Evolutionary conservation across 2,113 vertebrate species (phyloP).

Genomic region (Collichthys lucidus): DNA sequence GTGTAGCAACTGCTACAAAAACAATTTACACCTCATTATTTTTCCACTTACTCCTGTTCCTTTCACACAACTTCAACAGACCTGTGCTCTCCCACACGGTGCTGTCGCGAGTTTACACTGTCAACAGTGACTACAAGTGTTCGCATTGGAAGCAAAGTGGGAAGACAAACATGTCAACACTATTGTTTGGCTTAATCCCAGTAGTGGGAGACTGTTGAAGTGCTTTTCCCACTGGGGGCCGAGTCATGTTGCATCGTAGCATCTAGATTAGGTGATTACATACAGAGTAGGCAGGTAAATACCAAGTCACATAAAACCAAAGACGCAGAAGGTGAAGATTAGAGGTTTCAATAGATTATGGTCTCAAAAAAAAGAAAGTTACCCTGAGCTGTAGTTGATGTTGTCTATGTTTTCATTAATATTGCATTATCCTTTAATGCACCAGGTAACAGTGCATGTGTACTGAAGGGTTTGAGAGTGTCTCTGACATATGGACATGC

Average conservation of each 20-base stretch:
- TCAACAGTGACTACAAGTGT: background rate
- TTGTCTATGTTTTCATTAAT: conserved; percentile 17
- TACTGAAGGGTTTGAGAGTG: background rate
- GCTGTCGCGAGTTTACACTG: background rate
- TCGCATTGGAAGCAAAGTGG: conserved; percentile 12
- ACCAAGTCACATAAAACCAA: conserved; percentile 3
- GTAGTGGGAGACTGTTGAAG: conserved; percentile 1
- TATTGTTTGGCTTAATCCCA: conserved; percentile 19
- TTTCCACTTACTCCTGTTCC: background rate
- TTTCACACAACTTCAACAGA: background rate
- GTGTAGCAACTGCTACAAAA: background rate
- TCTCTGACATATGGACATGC: background rate
- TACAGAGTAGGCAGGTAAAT: conserved; percentile 8
- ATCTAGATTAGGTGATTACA: conserved; percentile 28
- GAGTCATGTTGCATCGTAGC: conserved; percentile 4
- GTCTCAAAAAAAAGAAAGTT: conserved; percentile 3
- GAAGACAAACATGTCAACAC: conserved; percentile 37
- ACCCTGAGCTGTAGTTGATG: background rate
- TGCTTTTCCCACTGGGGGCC: conserved; percentile 14
- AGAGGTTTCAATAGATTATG: background rate
- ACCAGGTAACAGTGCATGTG: background rate
- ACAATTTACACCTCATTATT: background rate
- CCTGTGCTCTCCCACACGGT: background rate
- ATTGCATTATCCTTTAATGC: background rate
- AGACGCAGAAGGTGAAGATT: background rate